Evolutionary conservation across 2,888 invertebrate species (phyloP).

Genomic region (Tetheella fluctuosa): DNA sequence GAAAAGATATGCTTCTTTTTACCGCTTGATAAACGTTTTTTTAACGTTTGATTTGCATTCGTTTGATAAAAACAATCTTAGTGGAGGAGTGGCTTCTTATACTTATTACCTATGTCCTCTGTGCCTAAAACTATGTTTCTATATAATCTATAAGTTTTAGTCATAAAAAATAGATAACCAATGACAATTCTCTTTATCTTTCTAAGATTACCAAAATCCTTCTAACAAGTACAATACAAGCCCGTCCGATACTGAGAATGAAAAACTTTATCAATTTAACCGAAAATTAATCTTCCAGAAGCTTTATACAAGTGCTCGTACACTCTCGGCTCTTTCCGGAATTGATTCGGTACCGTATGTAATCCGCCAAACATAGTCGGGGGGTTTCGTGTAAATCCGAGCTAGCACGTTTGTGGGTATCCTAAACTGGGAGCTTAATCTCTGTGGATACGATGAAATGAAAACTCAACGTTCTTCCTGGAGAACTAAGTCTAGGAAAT

Average conservation of each 20-base stretch:
- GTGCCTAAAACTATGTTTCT: no score
- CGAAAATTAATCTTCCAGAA: slow-evolving; percentile 1
- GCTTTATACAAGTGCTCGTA: not conserved
- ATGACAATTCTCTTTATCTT: not conserved
- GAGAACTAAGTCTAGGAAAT: slow-evolving; percentile 4
- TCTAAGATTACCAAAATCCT: not conserved
- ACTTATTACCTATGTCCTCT: no score
- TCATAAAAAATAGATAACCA: no score
- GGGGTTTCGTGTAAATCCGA: slow-evolving; percentile 6
- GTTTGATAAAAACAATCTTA: not conserved
- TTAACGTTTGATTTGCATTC: not conserved
- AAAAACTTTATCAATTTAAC: not conserved
- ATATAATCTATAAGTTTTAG: no score
- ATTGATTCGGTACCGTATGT: slow-evolving; percentile 6
- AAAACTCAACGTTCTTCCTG: not conserved
- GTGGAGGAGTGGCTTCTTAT: no score
- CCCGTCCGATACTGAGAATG: not conserved
- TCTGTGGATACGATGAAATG: not conserved
- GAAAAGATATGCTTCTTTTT: not conserved
- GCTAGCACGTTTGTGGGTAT: not conserved
- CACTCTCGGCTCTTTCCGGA: not conserved
- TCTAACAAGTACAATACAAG: not conserved
- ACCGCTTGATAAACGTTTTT: not conserved
- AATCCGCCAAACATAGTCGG: not conserved
- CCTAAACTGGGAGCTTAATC: slow-evolving; percentile 2